These are phyloP conservation scores for Centrocercus urophasianus DNA, from an alignment of 2,113 vertebrate species.

Conservation along the genomic window DNA sequence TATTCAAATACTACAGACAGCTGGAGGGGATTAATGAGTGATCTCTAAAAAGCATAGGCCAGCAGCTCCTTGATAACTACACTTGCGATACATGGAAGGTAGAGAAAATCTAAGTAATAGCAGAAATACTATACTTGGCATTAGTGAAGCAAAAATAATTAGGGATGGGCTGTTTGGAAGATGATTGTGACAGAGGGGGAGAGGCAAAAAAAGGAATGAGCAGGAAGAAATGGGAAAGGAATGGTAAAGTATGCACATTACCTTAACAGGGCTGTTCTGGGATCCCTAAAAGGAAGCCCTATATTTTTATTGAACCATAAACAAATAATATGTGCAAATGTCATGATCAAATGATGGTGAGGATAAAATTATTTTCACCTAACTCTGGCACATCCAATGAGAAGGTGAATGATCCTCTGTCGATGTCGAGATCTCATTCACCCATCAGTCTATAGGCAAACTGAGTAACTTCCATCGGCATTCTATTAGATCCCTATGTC, in stretches of 20 bases:
- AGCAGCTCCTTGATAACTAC: neutral
- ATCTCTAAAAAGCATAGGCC: neutral
- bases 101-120: neutral
- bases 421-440: neutral
- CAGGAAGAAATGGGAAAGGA: neutral
- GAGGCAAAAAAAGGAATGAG: neutral
- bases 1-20: neutral
- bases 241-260: neutral
- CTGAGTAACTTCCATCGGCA: neutral
- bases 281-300: neutral
- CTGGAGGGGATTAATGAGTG: fast-evolving
- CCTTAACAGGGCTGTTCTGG: fast-evolving
- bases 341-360: neutral
- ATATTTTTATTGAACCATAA: neutral
- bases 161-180: neutral
- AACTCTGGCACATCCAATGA: neutral
- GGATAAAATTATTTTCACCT: neutral
- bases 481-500: neutral
- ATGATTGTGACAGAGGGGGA: neutral
- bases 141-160: neutral
- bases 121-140: neutral
- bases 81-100: neutral
- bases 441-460: neutral
- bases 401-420: neutral
- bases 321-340: neutral